phyloP scores from a whole-genome alignment of 2,888 invertebrate species.

The Noctua fimbriata region DNA sequence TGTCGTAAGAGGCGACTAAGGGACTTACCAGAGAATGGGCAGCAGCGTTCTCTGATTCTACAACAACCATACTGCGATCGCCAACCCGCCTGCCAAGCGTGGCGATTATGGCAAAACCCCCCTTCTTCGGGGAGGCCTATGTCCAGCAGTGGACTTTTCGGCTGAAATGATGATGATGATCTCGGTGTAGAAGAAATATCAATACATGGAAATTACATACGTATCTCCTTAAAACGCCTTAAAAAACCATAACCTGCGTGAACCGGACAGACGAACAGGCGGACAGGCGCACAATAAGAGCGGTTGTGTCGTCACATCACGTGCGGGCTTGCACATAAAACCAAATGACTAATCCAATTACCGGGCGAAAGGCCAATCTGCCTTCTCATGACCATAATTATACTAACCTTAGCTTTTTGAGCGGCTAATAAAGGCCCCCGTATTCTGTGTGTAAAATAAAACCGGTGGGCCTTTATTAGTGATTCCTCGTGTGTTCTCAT shows the following conservation, averaged over 20 bases:
- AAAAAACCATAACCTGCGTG: slow-evolving; percentile 38
- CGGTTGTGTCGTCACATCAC: slow-evolving; percentile 55
- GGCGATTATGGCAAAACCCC: too few relatives aligned
- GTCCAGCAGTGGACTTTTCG: too few relatives aligned
- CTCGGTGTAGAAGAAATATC: not conserved
- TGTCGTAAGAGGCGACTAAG: too few relatives aligned
- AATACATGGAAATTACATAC: not conserved
- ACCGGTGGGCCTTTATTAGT: slow-evolving; percentile 66
- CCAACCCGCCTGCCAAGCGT: too few relatives aligned
- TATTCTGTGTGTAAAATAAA: slow-evolving; percentile 69
- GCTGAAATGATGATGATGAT: too few relatives aligned
- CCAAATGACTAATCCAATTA: slow-evolving; percentile 69
- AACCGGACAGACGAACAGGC: not conserved
- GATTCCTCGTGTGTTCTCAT: slow-evolving; percentile 65
- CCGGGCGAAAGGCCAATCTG: slow-evolving; percentile 72
- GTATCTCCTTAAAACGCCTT: slow-evolving; percentile 2
- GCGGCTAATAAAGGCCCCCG: slow-evolving; percentile 67
- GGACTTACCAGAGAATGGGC: too few relatives aligned
- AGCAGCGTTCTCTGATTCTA: too few relatives aligned
- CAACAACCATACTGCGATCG: too few relatives aligned
- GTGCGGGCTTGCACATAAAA: slow-evolving; percentile 66
- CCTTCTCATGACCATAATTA: slow-evolving; percentile 76
- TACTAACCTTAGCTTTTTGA: slow-evolving; percentile 72
- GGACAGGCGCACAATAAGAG: slow-evolving; percentile 18
- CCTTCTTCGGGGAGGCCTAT: too few relatives aligned